A percentile compares a stretch with the other conserved stretches of the same genome.
phyloP scores from a whole-genome alignment of 2,113 vertebrate species.

The Grammomys dolichurus region DNA sequence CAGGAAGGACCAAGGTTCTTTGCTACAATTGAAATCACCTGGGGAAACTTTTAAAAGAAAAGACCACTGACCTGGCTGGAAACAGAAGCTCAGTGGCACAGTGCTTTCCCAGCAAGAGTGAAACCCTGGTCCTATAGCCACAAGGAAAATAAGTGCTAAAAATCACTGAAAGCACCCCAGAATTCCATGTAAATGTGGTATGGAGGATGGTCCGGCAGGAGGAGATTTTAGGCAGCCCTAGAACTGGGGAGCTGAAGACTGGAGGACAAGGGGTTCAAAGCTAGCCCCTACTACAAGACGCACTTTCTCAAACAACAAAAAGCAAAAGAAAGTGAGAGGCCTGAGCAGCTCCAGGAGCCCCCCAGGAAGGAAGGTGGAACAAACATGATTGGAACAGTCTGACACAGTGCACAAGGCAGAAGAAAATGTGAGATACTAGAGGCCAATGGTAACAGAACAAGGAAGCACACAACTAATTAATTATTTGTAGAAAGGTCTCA shows the following conservation, averaged over 20 bases:
- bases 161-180: background rate
- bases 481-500: background rate
- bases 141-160: background rate
- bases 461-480: too few relatives aligned
- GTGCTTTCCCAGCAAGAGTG: background rate
- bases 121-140: background rate
- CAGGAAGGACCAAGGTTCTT: background rate
- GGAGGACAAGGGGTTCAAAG: background rate
- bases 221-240: background rate
- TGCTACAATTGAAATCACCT: constrained; percentile 28
- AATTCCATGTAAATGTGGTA: background rate
- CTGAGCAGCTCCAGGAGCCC: background rate
- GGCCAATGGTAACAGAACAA: background rate
- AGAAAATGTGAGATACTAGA: background rate
- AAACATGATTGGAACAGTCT: background rate
- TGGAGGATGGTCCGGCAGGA: background rate
- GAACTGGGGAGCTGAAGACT: background rate
- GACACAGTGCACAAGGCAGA: background rate
- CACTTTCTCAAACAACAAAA: background rate
- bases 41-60: background rate
- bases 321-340: background rate
- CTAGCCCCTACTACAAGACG: background rate
- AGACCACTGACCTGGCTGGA: too few relatives aligned
- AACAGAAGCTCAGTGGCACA: too few relatives aligned
- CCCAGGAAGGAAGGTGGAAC: background rate